Base-by-base conservation (phyloP, 2,113 vertebrate species). In the Albula glossodonta region DNA sequence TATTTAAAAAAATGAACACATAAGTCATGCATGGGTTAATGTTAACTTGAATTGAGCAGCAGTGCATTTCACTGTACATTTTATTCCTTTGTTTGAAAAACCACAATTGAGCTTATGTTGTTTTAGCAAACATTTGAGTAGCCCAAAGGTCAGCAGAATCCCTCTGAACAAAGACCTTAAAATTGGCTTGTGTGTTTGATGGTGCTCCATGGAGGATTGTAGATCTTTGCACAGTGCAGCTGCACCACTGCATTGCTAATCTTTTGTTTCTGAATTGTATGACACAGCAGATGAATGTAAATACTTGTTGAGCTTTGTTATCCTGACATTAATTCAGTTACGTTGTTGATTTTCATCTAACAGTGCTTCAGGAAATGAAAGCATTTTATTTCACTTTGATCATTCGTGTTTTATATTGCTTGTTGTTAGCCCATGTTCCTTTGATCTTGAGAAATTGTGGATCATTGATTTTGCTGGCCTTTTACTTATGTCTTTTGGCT, bases 261-360 rank as follows among this genome's bases (percentile, higher is more conserved):
- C 13, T 48, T 70, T 84, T 87, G 80, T 83, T 12, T 53, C 51
- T 51, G 56, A 74, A 82, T 80, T 78, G 80, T 82, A 51, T 10
- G 25, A 48, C 63, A 15, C 87, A 83, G 82, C 78, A 60, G 31
- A 82, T 84, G 6, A 63, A 77, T 49, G 56, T 50, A 56, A 70
- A 51, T 31, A 83, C 83, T 48, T 80, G 83, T 74, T 84, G 83
- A 70, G 82, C 78, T 74, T 74, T 74, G 51, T 78, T 50, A 81
- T 70, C 50, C 5, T 52, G 51, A 81, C 84, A 63, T 9, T 48
- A 60, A 78, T 56, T 12, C 11, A 25, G 13, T 85, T n/a, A 60
- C 53, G 78, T 85, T 63, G 19, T 60, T 31, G 57, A 12, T 80
- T 51, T 31, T 31, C 25, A 83, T 11, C 52, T 48, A 25, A 66